phyloP scores from a whole-genome alignment of 1,140 invertebrate genomes.

The Rhyacophila brunnea region DNA sequence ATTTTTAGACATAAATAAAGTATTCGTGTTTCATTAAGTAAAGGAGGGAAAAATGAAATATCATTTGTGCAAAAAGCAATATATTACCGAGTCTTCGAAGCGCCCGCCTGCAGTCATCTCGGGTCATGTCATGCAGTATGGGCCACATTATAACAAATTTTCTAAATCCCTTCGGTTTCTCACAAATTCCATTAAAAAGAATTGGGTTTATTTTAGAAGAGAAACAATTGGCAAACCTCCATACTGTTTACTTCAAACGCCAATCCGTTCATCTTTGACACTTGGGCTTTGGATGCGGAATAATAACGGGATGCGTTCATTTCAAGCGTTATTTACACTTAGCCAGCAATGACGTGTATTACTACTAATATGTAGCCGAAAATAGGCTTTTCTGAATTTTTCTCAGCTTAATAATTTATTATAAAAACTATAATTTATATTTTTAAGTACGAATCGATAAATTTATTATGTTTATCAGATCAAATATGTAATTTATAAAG shows the following conservation, averaged over 20 bases:
- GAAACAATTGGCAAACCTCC: slow-evolving; percentile 53
- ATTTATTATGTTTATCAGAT: too few relatives aligned
- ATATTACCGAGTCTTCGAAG: slow-evolving; percentile 76
- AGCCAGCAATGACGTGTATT: neutral
- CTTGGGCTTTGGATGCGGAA: slow-evolving; percentile 44
- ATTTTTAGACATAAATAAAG: slow-evolving; percentile 24
- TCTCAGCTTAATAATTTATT: too few relatives aligned
- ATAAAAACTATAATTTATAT: too few relatives aligned
- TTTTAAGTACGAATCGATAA: too few relatives aligned
- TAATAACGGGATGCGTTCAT: slow-evolving; percentile 43
- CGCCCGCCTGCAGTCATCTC: slow-evolving; percentile 82
- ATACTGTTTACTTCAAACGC: slow-evolving; percentile 58
- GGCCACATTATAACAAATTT: slow-evolving; percentile 50
- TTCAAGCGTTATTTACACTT: slow-evolving; percentile 38
- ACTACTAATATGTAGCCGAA: too few relatives aligned
- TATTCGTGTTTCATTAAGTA: slow-evolving; percentile 12
- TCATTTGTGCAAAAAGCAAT: slow-evolving; percentile 34
- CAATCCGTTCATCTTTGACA: slow-evolving; percentile 55
- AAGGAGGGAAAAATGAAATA: slow-evolving; percentile 53
- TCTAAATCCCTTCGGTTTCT: slow-evolving; percentile 40
- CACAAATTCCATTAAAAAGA: slow-evolving; percentile 45
- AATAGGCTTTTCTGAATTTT: too few relatives aligned
- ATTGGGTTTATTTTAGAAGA: slow-evolving; percentile 52
- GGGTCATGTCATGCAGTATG: slow-evolving; percentile 51
- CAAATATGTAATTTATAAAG: too few relatives aligned